Conservation (phyloP, 2,888 invertebrate species). For the Patella ulyssiponensis region DNA sequence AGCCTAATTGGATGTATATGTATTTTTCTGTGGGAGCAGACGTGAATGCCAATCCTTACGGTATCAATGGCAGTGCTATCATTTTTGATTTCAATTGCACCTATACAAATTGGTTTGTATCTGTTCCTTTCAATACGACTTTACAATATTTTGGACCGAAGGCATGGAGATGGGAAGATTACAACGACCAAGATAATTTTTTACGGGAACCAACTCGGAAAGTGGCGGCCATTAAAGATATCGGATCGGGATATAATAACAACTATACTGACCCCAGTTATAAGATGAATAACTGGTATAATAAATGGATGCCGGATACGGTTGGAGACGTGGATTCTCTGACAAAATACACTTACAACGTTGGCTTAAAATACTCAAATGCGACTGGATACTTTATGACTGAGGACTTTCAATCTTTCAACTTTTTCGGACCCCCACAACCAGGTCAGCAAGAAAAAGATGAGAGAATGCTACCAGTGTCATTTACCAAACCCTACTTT, state of each 20-base stretch:
- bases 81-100: constrained; percentile 94
- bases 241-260: constrained; percentile 81
- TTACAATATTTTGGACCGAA: constrained; percentile 93
- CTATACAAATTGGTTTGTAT: constrained; percentile 90
- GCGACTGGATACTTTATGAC: constrained; percentile 49
- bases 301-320: constrained; percentile 41
- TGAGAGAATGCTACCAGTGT: constrained; percentile 82
- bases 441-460: constrained; percentile 53
- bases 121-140: constrained; percentile 86
- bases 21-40: constrained; percentile 95
- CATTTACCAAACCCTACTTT: constrained; percentile 94
- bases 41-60: constrained; percentile 89
- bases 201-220: constrained; percentile 94
- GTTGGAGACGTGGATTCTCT: constrained; percentile 37
- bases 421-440: constrained; percentile 63
- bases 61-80: constrained; percentile 85
- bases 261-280: constrained; percentile 81
- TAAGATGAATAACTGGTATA: constrained; percentile 47
- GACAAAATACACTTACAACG: constrained; percentile 49
- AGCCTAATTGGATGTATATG: constrained; percentile 98
- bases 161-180: constrained; percentile 77
- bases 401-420: constrained; percentile 47
- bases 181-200: constrained; percentile 87
- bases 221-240: constrained; percentile 78
- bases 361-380: constrained; percentile 64